phyloP scores from a whole-genome alignment of 2,113 vertebrate species.

The Tylochromis polylepis region DNA sequence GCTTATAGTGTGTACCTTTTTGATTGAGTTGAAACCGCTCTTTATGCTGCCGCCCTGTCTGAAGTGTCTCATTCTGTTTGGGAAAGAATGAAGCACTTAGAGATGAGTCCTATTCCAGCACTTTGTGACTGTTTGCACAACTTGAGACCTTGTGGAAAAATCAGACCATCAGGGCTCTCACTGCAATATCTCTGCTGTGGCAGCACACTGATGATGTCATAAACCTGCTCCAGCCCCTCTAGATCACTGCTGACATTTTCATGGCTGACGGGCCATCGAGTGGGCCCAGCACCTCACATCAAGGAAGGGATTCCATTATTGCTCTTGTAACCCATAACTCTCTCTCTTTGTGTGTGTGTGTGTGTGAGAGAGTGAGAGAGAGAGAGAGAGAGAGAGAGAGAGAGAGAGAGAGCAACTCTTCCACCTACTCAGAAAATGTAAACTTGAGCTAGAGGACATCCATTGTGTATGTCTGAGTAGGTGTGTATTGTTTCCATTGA shows the following conservation, averaged over 20 bases:
- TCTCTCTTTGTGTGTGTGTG: background rate
- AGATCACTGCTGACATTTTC: slow-evolving; percentile 70
- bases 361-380: background rate
- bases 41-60: background rate
- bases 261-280: slow-evolving; percentile 60
- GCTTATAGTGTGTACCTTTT: slow-evolving; percentile 41
- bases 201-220: slow-evolving; percentile 75
- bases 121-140: slow-evolving; percentile 47
- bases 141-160: slow-evolving; percentile 44
- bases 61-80: slow-evolving; percentile 27
- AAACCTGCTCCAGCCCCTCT: slow-evolving; percentile 61
- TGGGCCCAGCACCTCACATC: slow-evolving; percentile 40
- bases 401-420: background rate
- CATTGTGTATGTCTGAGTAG: slow-evolving; percentile 25
- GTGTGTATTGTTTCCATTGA: slow-evolving; percentile 35
- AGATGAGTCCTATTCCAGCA: background rate
- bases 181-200: slow-evolving; percentile 57
- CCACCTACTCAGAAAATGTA: background rate
- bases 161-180: slow-evolving; percentile 1
- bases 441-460: slow-evolving; percentile 26
- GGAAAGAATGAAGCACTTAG: slow-evolving; percentile 16
- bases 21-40: slow-evolving; percentile 30
- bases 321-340: slow-evolving; percentile 56
- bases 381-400: background rate
- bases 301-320: slow-evolving; percentile 54